Evolutionary conservation across 2,113 vertebrate genomes (phyloP).

Genomic region (Melanerpes formicivorus): DNA sequence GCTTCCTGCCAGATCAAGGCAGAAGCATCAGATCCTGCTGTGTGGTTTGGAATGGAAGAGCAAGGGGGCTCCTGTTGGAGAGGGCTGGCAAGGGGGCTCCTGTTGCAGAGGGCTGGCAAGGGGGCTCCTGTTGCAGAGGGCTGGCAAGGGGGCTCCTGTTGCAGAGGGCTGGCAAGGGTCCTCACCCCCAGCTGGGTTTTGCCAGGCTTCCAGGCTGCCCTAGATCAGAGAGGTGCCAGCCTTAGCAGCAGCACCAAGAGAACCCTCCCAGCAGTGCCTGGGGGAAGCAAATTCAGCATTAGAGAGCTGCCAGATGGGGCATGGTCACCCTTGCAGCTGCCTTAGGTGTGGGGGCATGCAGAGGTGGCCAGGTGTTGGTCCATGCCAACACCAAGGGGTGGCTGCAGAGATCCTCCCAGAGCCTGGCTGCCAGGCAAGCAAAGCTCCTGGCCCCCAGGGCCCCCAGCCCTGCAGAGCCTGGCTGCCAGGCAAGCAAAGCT

Average conservation of each 20-base stretch:
- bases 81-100: background rate
- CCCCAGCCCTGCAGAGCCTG: background rate
- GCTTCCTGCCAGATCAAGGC: background rate
- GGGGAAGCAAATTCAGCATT: background rate
- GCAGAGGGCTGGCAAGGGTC: background rate
- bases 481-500: no score
- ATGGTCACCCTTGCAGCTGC: background rate
- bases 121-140: no score
- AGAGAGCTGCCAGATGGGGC: background rate
- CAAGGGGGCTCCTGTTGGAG: rapidly evolving
- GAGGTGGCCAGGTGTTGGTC: rapidly evolving
- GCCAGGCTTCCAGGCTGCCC: background rate
- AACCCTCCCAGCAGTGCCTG: background rate
- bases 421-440: background rate
- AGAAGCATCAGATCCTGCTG: background rate
- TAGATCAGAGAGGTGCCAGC: background rate
- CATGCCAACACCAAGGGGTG: background rate
- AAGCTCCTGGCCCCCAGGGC: background rate
- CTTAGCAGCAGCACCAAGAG: background rate
- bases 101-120: background rate
- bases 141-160: rapidly evolving
- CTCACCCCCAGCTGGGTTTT: background rate
- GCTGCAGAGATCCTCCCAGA: background rate
- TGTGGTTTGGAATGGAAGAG: background rate
- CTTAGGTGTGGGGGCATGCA: rapidly evolving